Conservation (phyloP, 2,888 invertebrate species). For the Micropterix aruncella region DNA sequence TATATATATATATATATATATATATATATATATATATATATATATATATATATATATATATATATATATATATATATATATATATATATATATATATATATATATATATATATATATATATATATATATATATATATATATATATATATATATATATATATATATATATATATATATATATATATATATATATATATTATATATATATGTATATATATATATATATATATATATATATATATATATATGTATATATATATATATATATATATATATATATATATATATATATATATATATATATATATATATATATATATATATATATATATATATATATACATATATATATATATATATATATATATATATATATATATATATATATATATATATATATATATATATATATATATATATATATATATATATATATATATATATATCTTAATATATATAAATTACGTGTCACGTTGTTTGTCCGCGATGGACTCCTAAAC, state of each 20-base stretch:
- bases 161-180: constrained; percentile 8
- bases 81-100: no score
- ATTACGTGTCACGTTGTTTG: no score
- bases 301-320: constrained; percentile 9
- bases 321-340: constrained; percentile 9
- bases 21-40: no score
- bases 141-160: constrained; percentile 8
- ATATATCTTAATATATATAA: no score
- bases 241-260: background rate
- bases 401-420: no score
- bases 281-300: constrained; percentile 10
- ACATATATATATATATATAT: background rate
- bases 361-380: background rate
- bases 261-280: constrained; percentile 9
- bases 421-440: no score
- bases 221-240: background rate
- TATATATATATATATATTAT: constrained; percentile 6
- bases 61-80: no score
- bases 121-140: constrained; percentile 8
- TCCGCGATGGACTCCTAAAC: no score
- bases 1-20: no score
- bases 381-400: no score
- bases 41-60: no score
- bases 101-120: constrained; percentile 6
- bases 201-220: constrained; percentile 2